phyloP scores from a whole-genome alignment of 2,113 vertebrate genomes.

The Cinclus cinclus region DNA sequence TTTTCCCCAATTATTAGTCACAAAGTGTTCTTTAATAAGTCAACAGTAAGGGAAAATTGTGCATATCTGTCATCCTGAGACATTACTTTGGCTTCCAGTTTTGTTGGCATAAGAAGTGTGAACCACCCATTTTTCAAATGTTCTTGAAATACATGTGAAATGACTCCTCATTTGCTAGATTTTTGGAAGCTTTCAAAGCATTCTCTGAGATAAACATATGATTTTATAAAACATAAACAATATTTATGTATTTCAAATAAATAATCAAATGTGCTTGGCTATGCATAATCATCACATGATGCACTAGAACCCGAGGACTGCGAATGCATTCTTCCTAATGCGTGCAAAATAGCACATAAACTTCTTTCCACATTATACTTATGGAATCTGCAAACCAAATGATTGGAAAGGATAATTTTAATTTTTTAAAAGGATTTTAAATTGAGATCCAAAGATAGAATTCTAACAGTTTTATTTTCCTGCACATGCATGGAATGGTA shows the following conservation, averaged over 20 bases:
- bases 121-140: neutral
- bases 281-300: neutral
- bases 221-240: neutral
- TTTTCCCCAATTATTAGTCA: neutral
- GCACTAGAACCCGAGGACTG: neutral
- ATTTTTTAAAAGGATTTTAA: neutral
- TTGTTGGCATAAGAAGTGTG: conserved; percentile 20
- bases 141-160: conserved; percentile 4
- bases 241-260: neutral
- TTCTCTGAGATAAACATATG: neutral
- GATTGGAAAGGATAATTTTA: neutral
- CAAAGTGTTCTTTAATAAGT: neutral
- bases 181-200: conserved; percentile 31
- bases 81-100: neutral
- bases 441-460: neutral
- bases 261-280: neutral
- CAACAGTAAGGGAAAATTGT: neutral
- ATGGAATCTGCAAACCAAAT: neutral
- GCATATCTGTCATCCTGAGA: neutral
- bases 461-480: neutral
- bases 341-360: neutral
- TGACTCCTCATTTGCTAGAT: neutral
- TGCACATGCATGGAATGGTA: neutral
- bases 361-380: neutral
- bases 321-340: neutral